Evolutionary conservation across 2,797 vertebrate species (phyloP).

Genomic region (Chrysocyon brachyurus): DNA sequence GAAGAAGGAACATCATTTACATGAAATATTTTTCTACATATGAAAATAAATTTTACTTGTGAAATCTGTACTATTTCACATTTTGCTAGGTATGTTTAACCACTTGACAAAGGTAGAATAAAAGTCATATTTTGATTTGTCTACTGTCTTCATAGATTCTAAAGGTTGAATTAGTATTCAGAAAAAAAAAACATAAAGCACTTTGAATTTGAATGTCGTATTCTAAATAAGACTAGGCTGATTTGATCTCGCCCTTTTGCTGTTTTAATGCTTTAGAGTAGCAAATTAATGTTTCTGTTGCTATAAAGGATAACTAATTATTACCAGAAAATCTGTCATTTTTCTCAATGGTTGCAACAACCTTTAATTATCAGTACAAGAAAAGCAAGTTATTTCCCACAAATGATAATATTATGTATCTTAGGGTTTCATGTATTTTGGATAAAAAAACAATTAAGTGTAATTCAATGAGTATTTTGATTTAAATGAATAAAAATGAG

Average conservation of each 20-base stretch:
- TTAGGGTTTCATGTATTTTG: slow-evolving; percentile 18
- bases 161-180: slow-evolving; percentile 24
- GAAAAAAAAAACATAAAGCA: neutral
- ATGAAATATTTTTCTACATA: neutral
- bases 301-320: neutral
- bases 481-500: neutral
- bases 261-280: neutral
- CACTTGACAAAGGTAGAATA: neutral
- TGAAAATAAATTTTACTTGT: neutral
- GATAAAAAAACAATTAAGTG: neutral
- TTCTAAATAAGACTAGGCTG: neutral
- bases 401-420: neutral
- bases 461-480: neutral
- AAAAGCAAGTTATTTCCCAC: neutral
- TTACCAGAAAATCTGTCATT: neutral
- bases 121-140: slow-evolving; percentile 46
- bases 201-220: neutral
- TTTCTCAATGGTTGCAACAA: neutral
- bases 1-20: neutral
- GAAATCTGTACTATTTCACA: neutral
- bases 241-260: neutral
- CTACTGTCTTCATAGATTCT: slow-evolving; percentile 26
- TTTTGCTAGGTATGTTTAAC: neutral
- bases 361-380: neutral
- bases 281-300: neutral